These are phyloP conservation scores for Perca flavescens DNA, from an alignment of 2,113 vertebrate species.

Conservation along the genomic window DNA sequence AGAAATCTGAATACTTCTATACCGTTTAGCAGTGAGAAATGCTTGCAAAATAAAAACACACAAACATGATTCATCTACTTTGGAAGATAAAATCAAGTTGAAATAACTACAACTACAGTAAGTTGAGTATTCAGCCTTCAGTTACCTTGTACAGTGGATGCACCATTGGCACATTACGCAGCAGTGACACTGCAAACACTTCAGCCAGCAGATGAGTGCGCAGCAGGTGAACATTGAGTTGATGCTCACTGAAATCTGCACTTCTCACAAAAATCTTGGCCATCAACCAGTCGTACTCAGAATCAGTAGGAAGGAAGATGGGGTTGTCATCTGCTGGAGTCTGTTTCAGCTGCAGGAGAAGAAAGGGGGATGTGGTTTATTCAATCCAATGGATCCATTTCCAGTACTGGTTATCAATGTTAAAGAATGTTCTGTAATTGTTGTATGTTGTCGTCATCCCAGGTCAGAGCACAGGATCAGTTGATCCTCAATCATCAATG, in stretches of 20 bases:
- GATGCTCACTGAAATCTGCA: no score
- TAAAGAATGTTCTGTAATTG: not conserved
- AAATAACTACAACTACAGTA: not conserved
- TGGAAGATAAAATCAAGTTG: not conserved
- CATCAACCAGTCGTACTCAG: no score
- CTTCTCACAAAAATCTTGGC: no score
- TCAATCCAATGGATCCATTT: not conserved
- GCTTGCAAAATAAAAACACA: no score
- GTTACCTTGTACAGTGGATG: slow-evolving; percentile 86
- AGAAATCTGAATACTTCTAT: not conserved
- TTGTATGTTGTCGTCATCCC: no score
- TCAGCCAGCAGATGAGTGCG: no score
- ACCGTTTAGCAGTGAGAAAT: not conserved
- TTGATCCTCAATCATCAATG: not conserved
- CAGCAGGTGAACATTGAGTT: no score
- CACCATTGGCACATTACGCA: slow-evolving; percentile 79
- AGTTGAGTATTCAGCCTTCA: not conserved
- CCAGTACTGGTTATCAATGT: not conserved
- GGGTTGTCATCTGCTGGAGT: no score
- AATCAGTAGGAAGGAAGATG: no score
- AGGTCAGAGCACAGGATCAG: not conserved
- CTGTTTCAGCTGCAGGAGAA: not conserved
- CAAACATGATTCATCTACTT: not conserved
- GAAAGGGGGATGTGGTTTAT: not conserved
- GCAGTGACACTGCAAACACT: no score